phyloP scores from a whole-genome alignment of 2,113 vertebrate genomes.

The Macaca mulatta region DNA sequence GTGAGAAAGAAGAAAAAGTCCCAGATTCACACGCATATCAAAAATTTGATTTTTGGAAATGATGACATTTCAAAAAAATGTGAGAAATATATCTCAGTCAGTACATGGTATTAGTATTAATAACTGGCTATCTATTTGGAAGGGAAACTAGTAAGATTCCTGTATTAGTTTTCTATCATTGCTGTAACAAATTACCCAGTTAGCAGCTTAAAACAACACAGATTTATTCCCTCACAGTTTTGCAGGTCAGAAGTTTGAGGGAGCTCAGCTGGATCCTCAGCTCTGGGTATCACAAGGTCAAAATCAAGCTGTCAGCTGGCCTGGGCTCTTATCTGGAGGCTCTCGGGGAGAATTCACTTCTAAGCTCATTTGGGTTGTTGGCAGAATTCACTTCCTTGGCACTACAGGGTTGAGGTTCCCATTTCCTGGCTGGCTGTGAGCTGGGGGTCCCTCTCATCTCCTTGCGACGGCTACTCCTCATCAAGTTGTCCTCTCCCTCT shows the following conservation, averaged over 20 bases:
- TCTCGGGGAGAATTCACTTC: not conserved
- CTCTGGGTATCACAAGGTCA: not conserved
- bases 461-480: not conserved
- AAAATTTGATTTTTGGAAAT: conserved; percentile 3
- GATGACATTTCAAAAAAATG: not conserved
- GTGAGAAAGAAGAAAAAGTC: not conserved
- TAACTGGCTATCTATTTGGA: not conserved
- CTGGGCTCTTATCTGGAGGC: not conserved
- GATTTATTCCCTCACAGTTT: not conserved
- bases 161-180: not conserved
- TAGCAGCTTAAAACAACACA: not conserved
- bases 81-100: not conserved
- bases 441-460: no score
- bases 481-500: not conserved
- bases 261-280: not conserved
- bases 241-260: not conserved
- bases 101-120: not conserved
- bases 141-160: not conserved
- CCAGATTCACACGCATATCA: not conserved
- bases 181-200: not conserved
- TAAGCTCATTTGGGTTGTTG: no score
- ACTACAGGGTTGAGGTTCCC: not conserved
- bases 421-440: no score
- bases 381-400: not conserved
- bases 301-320: not conserved